Evolutionary conservation across 2,113 vertebrate genomes (phyloP).

Genomic region (Neolamprologus kungweensis): DNA sequence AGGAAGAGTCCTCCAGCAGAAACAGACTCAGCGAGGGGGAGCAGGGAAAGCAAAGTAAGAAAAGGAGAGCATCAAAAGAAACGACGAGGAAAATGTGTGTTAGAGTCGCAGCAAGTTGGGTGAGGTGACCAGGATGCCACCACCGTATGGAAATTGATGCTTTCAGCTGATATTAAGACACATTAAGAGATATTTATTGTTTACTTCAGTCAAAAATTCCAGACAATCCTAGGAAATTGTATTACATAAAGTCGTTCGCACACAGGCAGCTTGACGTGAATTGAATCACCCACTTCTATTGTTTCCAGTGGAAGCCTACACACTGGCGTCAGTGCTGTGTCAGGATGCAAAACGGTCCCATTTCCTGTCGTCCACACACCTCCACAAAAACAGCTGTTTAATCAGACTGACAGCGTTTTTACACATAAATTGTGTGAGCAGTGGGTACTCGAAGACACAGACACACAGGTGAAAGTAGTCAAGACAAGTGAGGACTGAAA

Average conservation of each 20-base stretch:
- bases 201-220: not conserved
- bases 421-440: not conserved
- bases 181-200: not conserved
- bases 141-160: accelerated
- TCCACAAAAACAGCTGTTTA: not conserved
- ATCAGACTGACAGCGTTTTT: no score
- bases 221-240: not conserved
- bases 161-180: not conserved
- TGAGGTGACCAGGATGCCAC: accelerated
- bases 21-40: not conserved
- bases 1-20: not conserved
- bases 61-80: accelerated
- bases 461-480: not conserved
- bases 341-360: not conserved
- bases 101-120: not conserved
- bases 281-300: conserved; percentile 8
- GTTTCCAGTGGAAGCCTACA: conserved; percentile 1
- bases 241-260: not conserved
- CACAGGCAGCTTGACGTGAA: not conserved
- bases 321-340: not conserved
- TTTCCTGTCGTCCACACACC: not conserved
- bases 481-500: not conserved
- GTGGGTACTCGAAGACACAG: accelerated
- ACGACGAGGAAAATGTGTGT: accelerated
- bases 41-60: accelerated